Evolutionary conservation across 2,797 vertebrate species (phyloP).

Genomic region (Nannoperca obscura): DNA sequence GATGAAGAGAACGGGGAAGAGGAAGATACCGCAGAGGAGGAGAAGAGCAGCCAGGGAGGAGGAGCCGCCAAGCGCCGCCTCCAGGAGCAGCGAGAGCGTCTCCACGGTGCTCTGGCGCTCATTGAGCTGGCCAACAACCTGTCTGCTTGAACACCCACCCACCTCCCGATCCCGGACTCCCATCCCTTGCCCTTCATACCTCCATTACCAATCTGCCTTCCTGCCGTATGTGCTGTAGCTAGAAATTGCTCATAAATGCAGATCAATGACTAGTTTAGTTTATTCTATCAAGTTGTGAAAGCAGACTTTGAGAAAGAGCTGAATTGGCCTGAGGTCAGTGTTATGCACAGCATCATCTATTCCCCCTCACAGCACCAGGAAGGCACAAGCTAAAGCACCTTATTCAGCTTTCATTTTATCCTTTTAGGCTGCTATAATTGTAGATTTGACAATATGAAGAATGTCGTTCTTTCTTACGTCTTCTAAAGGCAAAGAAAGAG

Average conservation of each 20-base stretch:
- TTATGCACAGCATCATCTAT: slow-evolving; percentile 54
- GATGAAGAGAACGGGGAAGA: slow-evolving; percentile 91
- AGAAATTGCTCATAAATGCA: slow-evolving; percentile 56
- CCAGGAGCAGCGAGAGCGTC: slow-evolving; percentile 94
- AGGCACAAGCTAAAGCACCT: slow-evolving; percentile 98
- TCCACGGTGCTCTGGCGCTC: slow-evolving; percentile 95
- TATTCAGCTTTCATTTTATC: slow-evolving; percentile 89
- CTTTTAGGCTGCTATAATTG: slow-evolving; percentile 98
- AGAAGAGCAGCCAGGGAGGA: slow-evolving; percentile 83
- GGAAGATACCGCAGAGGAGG: slow-evolving; percentile 88
- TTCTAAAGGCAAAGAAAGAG: slow-evolving; percentile 83
- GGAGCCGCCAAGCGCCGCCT: slow-evolving; percentile 89
- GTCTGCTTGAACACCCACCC: slow-evolving; percentile 82
- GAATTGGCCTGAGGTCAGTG: slow-evolving; percentile 66
- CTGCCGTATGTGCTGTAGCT: slow-evolving; percentile 74
- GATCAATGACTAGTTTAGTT: slow-evolving; percentile 69
- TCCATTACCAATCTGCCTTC: slow-evolving; percentile 67
- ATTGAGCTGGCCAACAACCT: slow-evolving; percentile 98
- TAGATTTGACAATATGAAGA: slow-evolving; percentile 97
- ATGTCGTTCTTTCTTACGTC: slow-evolving; percentile 88
- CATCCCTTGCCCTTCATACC: slow-evolving; percentile 12
- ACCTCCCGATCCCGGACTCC: slow-evolving; percentile 49
- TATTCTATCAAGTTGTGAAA: slow-evolving; percentile 53
- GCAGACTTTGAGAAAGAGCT: slow-evolving; percentile 60
- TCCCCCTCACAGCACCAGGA: slow-evolving; percentile 67